Evolutionary conservation across 2,113 vertebrate species (phyloP), one percentile per base, ranked within the genome.

Genomic region (Ochotona princeps): DNA sequence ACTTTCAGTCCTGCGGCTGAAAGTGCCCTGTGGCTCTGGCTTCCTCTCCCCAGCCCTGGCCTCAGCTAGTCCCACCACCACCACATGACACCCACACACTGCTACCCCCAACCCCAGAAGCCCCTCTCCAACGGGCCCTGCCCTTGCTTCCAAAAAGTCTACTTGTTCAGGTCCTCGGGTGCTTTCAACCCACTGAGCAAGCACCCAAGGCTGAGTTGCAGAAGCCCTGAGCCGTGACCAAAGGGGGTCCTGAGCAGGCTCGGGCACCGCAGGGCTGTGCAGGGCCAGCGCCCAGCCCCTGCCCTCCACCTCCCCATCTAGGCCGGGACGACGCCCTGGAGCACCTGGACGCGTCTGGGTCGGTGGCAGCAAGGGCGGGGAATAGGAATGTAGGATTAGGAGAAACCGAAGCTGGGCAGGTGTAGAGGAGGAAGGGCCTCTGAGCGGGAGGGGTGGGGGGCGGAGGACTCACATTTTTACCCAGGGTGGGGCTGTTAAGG

Each of bases 321-420:
- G 75, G 49, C 57, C 49, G 28, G 1, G 25, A 75, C 57, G 47
- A 78, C 21, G 23, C 65, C 60, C 72, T 49, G 47, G 66, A 80
- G 81, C 92, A 94, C 90, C 85, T 92, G 92, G 35, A 47, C 38
- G 91, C 90, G 72, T 28, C 90, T 81, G 63, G 23, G 66, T 61
- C 92, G 90, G 73, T 44, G 38, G 38, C 38, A 93, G 93, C 80
- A 92, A 85, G 81, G 91, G 94, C 0, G 2, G 76, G 78, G 28
- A 65, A 14, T 87, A 81, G 89, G 89, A 96, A 83, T 60, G 65
- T 32, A 30, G 86, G 94, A 95, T 92, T 92, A 94, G 5, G 3
- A 74, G 96, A 96, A 95, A 87, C 70, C 1, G 0, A 85, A 95
- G 23, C 90, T 80, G 63, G 84, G 81, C 91, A 75, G 91, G 76